phyloP scores from a whole-genome alignment of 2,113 vertebrate species.

The Bubalus kerabau region DNA sequence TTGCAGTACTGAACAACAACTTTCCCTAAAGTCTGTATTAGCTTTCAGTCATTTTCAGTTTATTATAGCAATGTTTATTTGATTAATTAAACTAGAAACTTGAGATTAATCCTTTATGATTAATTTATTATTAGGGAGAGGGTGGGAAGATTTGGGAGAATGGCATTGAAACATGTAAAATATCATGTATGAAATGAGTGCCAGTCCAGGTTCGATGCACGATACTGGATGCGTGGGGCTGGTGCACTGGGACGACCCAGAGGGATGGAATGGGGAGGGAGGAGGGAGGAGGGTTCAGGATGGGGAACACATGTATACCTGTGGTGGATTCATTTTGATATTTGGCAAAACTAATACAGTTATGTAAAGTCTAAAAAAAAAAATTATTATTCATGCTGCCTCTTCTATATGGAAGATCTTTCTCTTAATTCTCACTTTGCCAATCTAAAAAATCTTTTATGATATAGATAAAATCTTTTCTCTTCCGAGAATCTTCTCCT shows the following conservation, averaged over 20 bases:
- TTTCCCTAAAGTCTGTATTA: neutral
- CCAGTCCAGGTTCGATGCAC: too few species aligned
- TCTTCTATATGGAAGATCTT: neutral
- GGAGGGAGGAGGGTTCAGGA: too few species aligned
- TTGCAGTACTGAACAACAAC: neutral
- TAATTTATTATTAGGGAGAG: neutral
- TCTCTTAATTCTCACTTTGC: slow-evolving; percentile 2
- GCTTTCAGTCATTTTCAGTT: slow-evolving; percentile 5
- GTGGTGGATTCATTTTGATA: too few species aligned
- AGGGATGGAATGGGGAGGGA: too few species aligned
- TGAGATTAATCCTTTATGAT: neutral
- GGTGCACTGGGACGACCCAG: too few species aligned
- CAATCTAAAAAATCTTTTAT: neutral
- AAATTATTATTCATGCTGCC: neutral
- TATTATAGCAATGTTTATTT: neutral
- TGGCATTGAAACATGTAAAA: too few species aligned
- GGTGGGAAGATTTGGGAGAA: too few species aligned
- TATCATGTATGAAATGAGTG: too few species aligned
- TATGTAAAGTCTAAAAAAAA: too few species aligned
- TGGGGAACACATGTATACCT: too few species aligned
- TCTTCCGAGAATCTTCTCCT: neutral
- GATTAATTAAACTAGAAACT: neutral
- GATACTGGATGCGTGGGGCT: too few species aligned
- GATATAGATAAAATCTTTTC: neutral
- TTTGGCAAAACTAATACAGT: too few species aligned